These are phyloP conservation scores for Montifringilla adamsi DNA, from an alignment of 2,113 vertebrate genomes.

Conservation along the genomic window DNA sequence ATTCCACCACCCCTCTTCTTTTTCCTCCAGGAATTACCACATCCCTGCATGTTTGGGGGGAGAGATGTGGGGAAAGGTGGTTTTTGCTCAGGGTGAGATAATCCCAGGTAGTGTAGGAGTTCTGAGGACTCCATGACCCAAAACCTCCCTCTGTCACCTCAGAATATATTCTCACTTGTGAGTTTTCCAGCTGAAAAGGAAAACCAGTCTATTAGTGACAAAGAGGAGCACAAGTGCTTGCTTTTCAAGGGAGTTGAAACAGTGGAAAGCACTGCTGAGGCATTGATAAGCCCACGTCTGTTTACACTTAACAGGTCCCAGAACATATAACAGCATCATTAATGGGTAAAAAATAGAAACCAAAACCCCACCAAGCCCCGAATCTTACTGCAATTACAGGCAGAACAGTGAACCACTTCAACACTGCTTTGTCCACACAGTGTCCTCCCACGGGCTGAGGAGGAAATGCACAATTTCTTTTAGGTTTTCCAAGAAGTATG, in stretches of 20 bases:
- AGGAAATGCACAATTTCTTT: background rate
- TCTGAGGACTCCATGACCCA: background rate
- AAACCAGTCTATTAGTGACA: background rate
- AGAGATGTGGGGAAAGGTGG: background rate
- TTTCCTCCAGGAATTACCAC: background rate
- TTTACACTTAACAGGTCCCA: background rate
- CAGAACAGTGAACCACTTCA: background rate
- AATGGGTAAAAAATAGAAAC: background rate
- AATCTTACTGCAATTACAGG: background rate
- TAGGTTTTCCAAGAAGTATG: background rate
- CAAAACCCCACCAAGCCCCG: background rate
- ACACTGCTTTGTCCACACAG: background rate
- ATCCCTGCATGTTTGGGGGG: fast-evolving
- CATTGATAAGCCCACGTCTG: background rate
- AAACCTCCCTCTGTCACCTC: background rate
- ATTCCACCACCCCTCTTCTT: background rate
- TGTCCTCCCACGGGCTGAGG: background rate
- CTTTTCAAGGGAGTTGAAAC: background rate
- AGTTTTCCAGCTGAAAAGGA: background rate
- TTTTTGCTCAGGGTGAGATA: background rate
- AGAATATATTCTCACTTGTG: background rate
- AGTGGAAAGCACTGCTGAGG: background rate
- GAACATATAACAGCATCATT: background rate
- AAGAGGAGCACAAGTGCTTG: background rate
- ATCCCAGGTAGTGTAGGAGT: background rate